Conservation (phyloP, 2,113 vertebrate species). For the Pygoscelis antarcticus region DNA sequence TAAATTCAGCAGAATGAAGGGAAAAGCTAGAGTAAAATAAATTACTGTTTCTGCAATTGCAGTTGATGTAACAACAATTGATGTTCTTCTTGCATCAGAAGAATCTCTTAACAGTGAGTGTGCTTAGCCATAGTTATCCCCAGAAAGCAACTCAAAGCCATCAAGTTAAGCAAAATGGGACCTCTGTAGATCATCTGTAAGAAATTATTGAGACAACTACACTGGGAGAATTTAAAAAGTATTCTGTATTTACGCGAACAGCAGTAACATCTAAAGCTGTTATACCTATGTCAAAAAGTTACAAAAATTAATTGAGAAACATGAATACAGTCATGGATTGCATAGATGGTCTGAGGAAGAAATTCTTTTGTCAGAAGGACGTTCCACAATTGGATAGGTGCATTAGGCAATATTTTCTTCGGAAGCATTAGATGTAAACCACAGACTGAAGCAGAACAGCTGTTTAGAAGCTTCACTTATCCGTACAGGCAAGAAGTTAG, state of each 20-base stretch:
- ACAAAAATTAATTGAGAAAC: background rate
- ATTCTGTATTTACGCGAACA: background rate
- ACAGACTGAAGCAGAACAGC: background rate
- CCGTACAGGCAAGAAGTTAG: background rate
- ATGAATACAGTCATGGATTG: background rate
- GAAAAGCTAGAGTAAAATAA: background rate
- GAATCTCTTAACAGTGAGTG: background rate
- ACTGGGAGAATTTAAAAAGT: background rate
- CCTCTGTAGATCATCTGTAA: background rate
- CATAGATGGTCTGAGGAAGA: background rate
- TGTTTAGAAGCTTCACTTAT: background rate
- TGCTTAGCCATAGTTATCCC: background rate
- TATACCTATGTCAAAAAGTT: background rate
- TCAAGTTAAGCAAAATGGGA: background rate
- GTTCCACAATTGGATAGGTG: background rate
- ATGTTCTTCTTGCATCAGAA: background rate
- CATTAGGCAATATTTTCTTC: background rate
- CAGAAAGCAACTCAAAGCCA: background rate
- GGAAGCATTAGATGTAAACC: background rate
- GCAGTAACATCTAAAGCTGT: background rate
- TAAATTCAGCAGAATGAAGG: background rate
- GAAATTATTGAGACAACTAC: background rate
- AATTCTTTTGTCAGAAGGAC: background rate
- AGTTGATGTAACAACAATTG: too few relatives aligned
- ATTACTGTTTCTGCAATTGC: background rate